Base-by-base conservation (phyloP, 1,140 invertebrate species). In the Anastrepha ludens region DNA sequence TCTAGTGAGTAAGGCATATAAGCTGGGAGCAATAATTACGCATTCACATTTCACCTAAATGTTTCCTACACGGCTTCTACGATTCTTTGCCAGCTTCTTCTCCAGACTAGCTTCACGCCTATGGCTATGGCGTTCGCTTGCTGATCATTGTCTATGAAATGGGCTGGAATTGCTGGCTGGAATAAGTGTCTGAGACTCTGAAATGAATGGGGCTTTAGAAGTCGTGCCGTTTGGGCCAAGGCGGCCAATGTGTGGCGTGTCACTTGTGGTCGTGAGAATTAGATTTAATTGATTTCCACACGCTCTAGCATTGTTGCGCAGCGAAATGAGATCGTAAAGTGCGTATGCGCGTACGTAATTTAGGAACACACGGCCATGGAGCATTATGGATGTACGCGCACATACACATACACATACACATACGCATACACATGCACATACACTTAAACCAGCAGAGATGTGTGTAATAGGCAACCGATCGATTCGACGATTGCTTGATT, bases 261-360 rank as follows among this genome's bases (percentile, higher is more conserved):
- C 88, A 88, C 86, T 88, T 87, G 88, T 88, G 88, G 88, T 88
- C 88, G 88, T 88, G 88, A 88, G 88, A 88, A 88, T 88, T 88
- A 88, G 86, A 88, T 88, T 88, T 88, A 88, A 88, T 88, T 88
- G 88, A 88, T 88, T 88, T 88, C 88, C 88, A 87, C 88, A 88
- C 88, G 88, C 88, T 87, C 78, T 86, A 86, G 29, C 78, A 65
- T 59, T 67, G 55, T 86, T 86, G 86, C 74, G 86, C 81, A 65
- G 62, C 64, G 47, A 88, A 88, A 86, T 86, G 39, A 78, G 88
- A 86, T 88, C 85, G 70, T 39, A 87, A 67, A 87, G 87, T 87
- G 87, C 87, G 87, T 87, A 55, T 87, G 87, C 70, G 87, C 87
- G 87, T 78, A 70, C 87, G 41, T 87, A 74, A 87, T 87, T 87